Evolutionary conservation across 2,113 vertebrate genomes (phyloP).

Genomic region (Todiramphus saurophagus): DNA sequence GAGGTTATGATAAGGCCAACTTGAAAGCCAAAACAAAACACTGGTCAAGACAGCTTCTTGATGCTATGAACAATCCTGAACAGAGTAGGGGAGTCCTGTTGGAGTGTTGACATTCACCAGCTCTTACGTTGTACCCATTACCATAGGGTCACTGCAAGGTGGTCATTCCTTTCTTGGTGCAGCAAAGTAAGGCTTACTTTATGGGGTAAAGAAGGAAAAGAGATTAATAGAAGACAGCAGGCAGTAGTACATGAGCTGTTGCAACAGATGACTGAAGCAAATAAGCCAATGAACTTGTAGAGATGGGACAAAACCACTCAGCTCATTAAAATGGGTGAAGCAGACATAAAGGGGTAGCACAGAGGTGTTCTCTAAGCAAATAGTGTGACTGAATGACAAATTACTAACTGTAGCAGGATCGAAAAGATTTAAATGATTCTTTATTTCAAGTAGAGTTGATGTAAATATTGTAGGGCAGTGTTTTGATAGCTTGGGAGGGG

Average conservation of each 20-base stretch:
- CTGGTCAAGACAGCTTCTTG: not conserved
- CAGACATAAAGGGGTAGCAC: not conserved
- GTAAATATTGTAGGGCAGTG: not conserved
- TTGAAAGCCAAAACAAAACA: not conserved
- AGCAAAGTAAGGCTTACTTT: not conserved
- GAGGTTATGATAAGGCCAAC: not conserved
- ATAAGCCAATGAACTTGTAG: not conserved
- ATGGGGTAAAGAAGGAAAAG: not conserved
- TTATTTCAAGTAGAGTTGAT: not conserved
- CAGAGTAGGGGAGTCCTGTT: not conserved
- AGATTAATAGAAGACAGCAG: not conserved
- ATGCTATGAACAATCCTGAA: not conserved
- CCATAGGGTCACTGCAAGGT: fast-evolving
- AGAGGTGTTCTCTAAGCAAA: not conserved
- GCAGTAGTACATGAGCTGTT: not conserved
- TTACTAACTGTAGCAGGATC: not conserved
- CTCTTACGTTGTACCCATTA: not conserved
- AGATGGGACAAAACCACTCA: not conserved
- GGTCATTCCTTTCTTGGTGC: not conserved
- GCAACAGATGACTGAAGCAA: not conserved
- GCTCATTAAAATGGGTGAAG: not conserved
- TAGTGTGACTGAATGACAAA: not conserved
- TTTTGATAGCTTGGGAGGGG: not conserved
- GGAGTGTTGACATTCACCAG: not conserved
- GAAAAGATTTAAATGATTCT: not conserved